phyloP scores from a whole-genome alignment of 2,797 vertebrate species.

The Rhinella marina region DNA sequence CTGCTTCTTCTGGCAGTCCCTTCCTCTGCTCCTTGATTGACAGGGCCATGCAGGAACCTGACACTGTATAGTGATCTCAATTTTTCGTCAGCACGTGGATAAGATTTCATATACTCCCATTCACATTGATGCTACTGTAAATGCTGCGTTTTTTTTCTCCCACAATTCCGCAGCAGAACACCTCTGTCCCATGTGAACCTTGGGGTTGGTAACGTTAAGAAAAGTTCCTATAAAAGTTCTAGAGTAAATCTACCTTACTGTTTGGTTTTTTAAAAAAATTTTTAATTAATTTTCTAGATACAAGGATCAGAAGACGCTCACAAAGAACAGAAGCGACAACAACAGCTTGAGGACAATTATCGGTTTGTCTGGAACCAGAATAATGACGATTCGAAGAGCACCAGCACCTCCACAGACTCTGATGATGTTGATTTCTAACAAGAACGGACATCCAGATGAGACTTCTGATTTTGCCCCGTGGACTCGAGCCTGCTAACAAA shows the following conservation, averaged over 20 bases:
- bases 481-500: constrained; percentile 42
- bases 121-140: no score
- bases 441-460: not conserved
- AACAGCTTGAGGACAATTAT: constrained; percentile 91
- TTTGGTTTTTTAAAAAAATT: not conserved
- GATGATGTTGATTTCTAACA: constrained; percentile 90
- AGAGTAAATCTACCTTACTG: not conserved
- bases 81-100: no score
- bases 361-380: constrained; percentile 84
- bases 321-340: constrained; percentile 88
- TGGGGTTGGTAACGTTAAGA: no score
- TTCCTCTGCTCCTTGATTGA: no score
- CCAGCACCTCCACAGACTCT: constrained; percentile 72
- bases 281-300: constrained; percentile 72
- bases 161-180: no score
- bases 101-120: no score
- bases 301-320: constrained; percentile 90
- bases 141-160: no score
- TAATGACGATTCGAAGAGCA: constrained; percentile 62
- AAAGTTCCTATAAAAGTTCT: not conserved
- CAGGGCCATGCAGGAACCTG: no score
- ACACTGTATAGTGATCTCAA: no score
- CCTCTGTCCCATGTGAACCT: no score
- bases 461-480: not conserved
- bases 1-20: no score